Percentiles rank a stretch among this genome's conserved stretches.
These are phyloP conservation scores for Sphaerophoria rueppellii DNA, from an alignment of 2,888 invertebrate genomes.

Conservation along the genomic window DNA sequence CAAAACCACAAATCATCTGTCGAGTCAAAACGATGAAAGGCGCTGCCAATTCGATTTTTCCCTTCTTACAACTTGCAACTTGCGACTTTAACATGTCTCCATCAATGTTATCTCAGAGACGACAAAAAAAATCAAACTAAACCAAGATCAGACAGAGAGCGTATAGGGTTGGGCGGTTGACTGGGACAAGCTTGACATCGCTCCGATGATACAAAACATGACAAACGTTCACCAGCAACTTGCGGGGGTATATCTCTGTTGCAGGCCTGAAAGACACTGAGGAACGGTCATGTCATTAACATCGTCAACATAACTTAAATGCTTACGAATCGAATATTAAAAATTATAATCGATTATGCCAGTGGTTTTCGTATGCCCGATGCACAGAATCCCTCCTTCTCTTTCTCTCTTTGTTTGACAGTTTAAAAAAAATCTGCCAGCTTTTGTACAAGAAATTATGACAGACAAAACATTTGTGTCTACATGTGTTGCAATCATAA, in stretches of 20 bases:
- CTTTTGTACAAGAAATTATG: constrained; percentile 60
- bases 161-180: neutral
- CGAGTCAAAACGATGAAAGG: constrained; percentile 69
- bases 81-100: constrained; percentile 65
- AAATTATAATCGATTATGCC: constrained; percentile 82
- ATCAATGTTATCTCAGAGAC: constrained; percentile 46
- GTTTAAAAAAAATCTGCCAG: neutral
- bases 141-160: neutral
- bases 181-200: constrained; percentile 49
- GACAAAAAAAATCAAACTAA: neutral
- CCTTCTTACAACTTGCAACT: constrained; percentile 2
- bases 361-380: constrained; percentile 40
- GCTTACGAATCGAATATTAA: constrained; percentile 81
- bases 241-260: constrained; percentile 39
- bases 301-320: constrained; percentile 74
- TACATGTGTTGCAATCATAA: constrained; percentile 79
- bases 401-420: no score
- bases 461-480: constrained; percentile 78
- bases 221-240: constrained; percentile 52
- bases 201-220: constrained; percentile 47
- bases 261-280: neutral
- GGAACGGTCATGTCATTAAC: constrained; percentile 62
- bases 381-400: neutral
- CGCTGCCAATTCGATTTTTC: constrained; percentile 72
- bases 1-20: constrained; percentile 69